Evolutionary conservation across 2,797 vertebrate genomes (phyloP).

Genomic region (Sebastes miniatus): DNA sequence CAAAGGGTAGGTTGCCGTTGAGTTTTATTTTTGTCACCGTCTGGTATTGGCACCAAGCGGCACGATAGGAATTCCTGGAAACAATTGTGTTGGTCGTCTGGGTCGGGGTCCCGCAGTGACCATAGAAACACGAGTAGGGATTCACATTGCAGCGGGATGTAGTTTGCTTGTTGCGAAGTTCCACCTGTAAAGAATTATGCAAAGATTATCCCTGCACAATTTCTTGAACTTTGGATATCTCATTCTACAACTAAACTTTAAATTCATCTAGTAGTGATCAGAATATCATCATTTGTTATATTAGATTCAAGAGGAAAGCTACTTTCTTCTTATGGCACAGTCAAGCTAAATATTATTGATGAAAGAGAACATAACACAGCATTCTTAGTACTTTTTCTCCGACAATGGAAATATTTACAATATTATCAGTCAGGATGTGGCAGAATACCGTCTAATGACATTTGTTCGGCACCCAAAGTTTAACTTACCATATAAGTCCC

Average conservation of each 20-base stretch:
- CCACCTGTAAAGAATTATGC: constrained; percentile 12
- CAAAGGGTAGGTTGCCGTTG: constrained; percentile 7
- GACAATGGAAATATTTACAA: too few relatives aligned
- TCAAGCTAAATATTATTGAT: not conserved
- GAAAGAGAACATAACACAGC: not conserved
- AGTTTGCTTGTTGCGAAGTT: constrained; percentile 14
- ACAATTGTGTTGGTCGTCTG: rapidly evolving
- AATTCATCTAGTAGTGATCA: not conserved
- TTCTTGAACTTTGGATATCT: not conserved
- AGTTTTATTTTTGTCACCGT: not conserved
- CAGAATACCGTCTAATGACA: not conserved
- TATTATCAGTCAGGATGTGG: not conserved
- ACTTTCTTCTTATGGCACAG: not conserved
- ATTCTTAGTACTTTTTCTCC: too few relatives aligned
- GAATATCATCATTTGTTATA: not conserved
- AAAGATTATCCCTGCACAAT: not conserved
- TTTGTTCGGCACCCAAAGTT: not conserved
- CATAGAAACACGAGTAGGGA: rapidly evolving
- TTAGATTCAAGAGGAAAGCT: not conserved
- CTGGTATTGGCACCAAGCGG: not conserved
- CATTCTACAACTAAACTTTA: not conserved
- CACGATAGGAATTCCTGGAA: not conserved
- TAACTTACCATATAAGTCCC: constrained; percentile 22
- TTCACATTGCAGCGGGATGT: rapidly evolving
- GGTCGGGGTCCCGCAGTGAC: constrained; percentile 3